These are phyloP conservation scores for Lagopus muta DNA, from an alignment of 2,113 vertebrate genomes.

Conservation along the genomic window DNA sequence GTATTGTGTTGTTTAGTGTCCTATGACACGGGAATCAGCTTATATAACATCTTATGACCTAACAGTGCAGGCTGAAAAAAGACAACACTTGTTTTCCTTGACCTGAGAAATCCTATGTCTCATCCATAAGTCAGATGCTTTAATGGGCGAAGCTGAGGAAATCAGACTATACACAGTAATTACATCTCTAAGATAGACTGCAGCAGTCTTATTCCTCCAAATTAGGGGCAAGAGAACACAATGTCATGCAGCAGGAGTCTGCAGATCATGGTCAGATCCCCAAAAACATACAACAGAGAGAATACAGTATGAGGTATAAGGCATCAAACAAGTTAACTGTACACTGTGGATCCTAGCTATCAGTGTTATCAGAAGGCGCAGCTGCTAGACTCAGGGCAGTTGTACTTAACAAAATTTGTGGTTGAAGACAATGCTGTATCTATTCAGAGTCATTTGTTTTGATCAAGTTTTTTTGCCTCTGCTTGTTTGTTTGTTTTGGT, in stretches of 20 bases:
- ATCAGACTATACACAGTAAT: background rate
- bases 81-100: background rate
- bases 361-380: background rate
- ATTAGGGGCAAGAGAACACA: fast-evolving
- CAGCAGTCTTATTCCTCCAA: background rate
- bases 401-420: background rate
- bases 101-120: background rate
- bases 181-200: background rate
- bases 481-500: background rate
- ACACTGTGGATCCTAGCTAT: background rate
- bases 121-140: background rate
- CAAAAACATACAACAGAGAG: background rate
- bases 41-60: slow-evolving; percentile 19
- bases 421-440: background rate
- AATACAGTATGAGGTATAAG: background rate
- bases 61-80: background rate
- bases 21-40: background rate
- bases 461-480: background rate
- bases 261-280: background rate
- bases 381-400: background rate
- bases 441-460: background rate
- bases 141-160: background rate
- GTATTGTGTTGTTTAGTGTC: background rate
- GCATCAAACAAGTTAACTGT: fast-evolving
- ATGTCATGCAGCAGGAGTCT: background rate